Conservation (phyloP, 2,113 vertebrate genomes). For the Vicugna pacos region DNA sequence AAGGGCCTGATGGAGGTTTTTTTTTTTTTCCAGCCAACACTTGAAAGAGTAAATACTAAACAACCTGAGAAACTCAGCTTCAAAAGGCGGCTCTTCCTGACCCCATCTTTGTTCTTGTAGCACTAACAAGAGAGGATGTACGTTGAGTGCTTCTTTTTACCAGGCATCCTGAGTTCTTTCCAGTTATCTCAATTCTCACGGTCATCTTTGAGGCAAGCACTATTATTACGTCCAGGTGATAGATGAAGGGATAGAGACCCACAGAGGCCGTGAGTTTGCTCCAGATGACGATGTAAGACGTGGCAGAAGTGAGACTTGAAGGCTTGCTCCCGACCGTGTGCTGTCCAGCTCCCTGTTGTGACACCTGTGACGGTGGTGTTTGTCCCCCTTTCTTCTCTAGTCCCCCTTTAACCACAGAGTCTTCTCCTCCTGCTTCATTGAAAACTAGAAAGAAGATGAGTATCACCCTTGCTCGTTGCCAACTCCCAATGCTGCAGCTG, state of each 20-base stretch:
- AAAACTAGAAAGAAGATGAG: neutral
- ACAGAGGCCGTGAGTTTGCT: neutral
- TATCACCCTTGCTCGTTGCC: neutral
- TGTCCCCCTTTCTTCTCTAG: rapidly evolving
- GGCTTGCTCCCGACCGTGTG: neutral
- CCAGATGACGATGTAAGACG: rapidly evolving
- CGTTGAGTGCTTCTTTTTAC: neutral
- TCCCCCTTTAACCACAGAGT: neutral
- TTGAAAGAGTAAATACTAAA: constrained; percentile 14
- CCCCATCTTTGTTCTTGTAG: neutral
- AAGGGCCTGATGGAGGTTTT: neutral
- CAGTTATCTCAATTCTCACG: neutral
- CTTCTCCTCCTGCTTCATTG: neutral
- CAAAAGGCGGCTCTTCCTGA: rapidly evolving
- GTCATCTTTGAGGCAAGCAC: neutral
- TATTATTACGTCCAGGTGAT: neutral
- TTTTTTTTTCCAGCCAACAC: neutral
- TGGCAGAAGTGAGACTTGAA: neutral
- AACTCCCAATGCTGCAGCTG: neutral
- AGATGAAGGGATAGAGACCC: neutral
- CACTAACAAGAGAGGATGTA: too few species aligned
- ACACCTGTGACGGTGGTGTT: rapidly evolving
- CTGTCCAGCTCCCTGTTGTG: rapidly evolving
- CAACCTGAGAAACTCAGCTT: neutral
- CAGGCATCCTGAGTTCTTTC: neutral